These are phyloP conservation scores for Trissoscelio sp. DNA, from an alignment of 2,888 invertebrate species.

Conservation along the genomic window DNA sequence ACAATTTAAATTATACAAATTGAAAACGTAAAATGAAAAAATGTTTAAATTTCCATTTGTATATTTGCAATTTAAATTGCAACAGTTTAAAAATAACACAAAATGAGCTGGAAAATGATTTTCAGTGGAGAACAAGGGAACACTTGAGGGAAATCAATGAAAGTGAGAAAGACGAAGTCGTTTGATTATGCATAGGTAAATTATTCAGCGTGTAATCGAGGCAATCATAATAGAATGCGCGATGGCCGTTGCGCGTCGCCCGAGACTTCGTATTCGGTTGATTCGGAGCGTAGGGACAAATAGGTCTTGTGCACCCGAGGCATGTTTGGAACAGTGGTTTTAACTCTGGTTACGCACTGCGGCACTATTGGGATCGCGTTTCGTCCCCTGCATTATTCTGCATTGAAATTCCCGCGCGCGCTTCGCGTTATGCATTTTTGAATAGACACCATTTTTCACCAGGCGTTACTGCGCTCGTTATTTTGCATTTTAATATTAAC, in stretches of 20 bases:
- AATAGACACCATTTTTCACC: slow-evolving; percentile 20
- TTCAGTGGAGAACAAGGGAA: background rate
- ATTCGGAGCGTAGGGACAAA: slow-evolving; percentile 32
- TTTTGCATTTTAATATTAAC: slow-evolving; percentile 10
- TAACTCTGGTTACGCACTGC: slow-evolving; percentile 52
- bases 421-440: slow-evolving; percentile 16
- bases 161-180: slow-evolving; percentile 35
- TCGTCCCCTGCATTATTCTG: slow-evolving; percentile 33
- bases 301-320: slow-evolving; percentile 18
- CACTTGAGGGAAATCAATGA: slow-evolving; percentile 43
- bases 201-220: slow-evolving; percentile 58
- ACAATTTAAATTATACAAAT: too few species aligned
- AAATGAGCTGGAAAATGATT: background rate
- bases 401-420: slow-evolving; percentile 39
- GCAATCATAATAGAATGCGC: slow-evolving; percentile 59
- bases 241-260: slow-evolving; percentile 53
- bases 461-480: background rate
- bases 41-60: too few species aligned
- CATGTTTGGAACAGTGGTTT: slow-evolving; percentile 19
- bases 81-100: background rate
- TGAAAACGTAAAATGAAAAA: too few species aligned
- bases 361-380: slow-evolving; percentile 24
- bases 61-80: too few species aligned
- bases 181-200: slow-evolving; percentile 52
- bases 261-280: slow-evolving; percentile 9